Base-by-base conservation (phyloP, 2,113 vertebrate genomes). In the Myocastor coypus region DNA sequence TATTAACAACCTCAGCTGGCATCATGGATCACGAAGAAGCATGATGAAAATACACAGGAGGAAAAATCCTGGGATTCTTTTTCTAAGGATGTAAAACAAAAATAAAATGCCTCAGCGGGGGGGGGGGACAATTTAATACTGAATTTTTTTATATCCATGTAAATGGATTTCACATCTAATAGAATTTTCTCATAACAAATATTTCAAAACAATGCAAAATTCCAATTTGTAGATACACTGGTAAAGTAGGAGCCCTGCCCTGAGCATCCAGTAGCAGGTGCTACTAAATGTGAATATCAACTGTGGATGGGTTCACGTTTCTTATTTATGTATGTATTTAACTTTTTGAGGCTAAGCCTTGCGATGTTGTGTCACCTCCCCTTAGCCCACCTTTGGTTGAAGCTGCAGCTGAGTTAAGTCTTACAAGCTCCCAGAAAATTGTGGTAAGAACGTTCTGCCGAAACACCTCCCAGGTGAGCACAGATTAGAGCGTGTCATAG, bases 91-190 rank as follows among this genome's bases (percentile, higher is more conserved):
- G n/a, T n/a, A n/a, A n/a, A n/a, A n/a, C n/a, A n/a, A n/a, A n/a
- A n/a, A n/a, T n/a, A n/a, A n/a, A n/a, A n/a, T n/a, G n/a, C n/a
- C n/a, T n/a, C n/a, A n/a, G n/a, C n/a, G n/a, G n/a, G n/a, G n/a
- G n/a, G n/a, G n/a, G n/a, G n/a, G n/a, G n/a, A 52, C 28, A 85
- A 52, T 92, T 83, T 40, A 96, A 80, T 83, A 42, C 85, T 78
- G 30, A 87, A 52, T 34, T 87, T 64, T 95, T 82, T 87, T 37
- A 7, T 46, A 87, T 86, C 19, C 50, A 66, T 96, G 37, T 57
- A 95, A 83, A 61, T 40, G 28, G 40, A 87, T 83, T 92, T 86
- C 30, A 92, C 37, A 61, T 66, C 55, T 85, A 86, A 85, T 82
- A 16, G 37, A 52, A 50, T 78, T 95, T 85, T 82, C 71, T 91